A percentile compares a stretch with the other conserved stretches of the same genome.
These are phyloP conservation scores for Drosophila koepferae DNA, from an alignment of 2,888 invertebrate species.

Conservation along the genomic window DNA sequence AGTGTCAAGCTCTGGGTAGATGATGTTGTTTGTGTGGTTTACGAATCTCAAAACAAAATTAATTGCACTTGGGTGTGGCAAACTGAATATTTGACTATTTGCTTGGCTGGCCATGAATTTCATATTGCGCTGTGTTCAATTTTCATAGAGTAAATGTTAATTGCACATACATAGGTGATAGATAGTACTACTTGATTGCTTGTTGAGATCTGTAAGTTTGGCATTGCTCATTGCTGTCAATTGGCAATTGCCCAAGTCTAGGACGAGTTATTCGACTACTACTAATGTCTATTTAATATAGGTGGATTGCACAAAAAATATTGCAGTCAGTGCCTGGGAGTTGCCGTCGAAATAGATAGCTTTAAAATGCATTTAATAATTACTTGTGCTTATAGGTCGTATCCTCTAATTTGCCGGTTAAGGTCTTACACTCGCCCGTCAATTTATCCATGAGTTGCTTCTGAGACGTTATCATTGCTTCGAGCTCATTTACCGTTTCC, in stretches of 20 bases:
- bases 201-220: background rate
- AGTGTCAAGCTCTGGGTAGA: constrained; percentile 58
- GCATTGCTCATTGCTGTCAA: background rate
- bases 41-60: constrained; percentile 49
- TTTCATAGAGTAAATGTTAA: constrained; percentile 17
- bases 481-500: constrained; percentile 95
- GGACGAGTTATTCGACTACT: background rate
- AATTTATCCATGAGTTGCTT: constrained; percentile 97
- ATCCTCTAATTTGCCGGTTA: constrained; percentile 96
- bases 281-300: constrained; percentile 1
- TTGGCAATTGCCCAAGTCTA: background rate
- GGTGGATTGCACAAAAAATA: constrained; percentile 4
- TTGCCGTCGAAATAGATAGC: background rate
- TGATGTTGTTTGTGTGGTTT: constrained; percentile 40
- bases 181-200: background rate
- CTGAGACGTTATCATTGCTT: constrained; percentile 95
- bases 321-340: constrained; percentile 25
- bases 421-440: constrained; percentile 94
- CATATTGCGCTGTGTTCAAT: constrained; percentile 63
- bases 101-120: constrained; percentile 60
- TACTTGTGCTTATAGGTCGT: constrained; percentile 95
- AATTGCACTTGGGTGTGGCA: constrained; percentile 43
- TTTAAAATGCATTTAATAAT: constrained; percentile 56
- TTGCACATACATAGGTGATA: background rate
- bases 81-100: constrained; percentile 34